A percentile compares a stretch with the other conserved stretches of the same genome.
These are phyloP conservation scores for Drosophila grimshawi DNA, from an alignment of 1,140 invertebrate genomes.

Conservation along the genomic window DNA sequence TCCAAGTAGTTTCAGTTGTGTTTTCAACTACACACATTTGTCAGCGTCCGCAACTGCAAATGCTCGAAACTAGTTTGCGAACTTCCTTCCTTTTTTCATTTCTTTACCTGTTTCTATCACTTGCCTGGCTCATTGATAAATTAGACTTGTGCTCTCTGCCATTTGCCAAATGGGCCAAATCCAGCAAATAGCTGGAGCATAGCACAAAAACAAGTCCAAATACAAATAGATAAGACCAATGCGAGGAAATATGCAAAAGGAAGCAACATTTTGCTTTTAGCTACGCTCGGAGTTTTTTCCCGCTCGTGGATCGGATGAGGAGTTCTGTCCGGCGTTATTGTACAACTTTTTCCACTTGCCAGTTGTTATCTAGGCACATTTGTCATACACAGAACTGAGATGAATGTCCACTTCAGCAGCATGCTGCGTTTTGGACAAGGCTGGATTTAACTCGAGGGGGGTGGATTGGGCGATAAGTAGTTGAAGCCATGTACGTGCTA, in stretches of 20 bases:
- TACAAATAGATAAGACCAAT: neutral
- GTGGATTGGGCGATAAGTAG: too few relatives aligned
- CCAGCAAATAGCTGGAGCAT: neutral
- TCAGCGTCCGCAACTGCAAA: slow-evolving; percentile 26
- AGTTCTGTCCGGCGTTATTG: neutral
- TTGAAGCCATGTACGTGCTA: slow-evolving; percentile 11
- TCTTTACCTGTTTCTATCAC: slow-evolving; percentile 24
- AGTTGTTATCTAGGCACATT: slow-evolving; percentile 71
- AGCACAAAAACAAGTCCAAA: neutral
- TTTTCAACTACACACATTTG: slow-evolving; percentile 31
- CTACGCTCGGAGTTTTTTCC: neutral
- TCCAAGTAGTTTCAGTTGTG: slow-evolving; percentile 18
- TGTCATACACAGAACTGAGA: slow-evolving; percentile 68
- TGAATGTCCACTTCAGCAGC: slow-evolving; percentile 72
- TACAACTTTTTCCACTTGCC: slow-evolving; percentile 55
- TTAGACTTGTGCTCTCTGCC: slow-evolving; percentile 43
- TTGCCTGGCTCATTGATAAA: slow-evolving; percentile 51
- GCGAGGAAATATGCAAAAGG: slow-evolving; percentile 24
- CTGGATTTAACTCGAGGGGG: neutral
- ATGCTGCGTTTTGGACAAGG: slow-evolving; percentile 10
- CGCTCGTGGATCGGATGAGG: neutral
- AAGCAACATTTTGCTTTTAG: slow-evolving; percentile 3
- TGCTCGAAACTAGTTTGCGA: slow-evolving; percentile 29
- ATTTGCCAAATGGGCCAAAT: slow-evolving; percentile 48
- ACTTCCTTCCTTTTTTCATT: neutral